Evolutionary conservation across 2,888 invertebrate species (phyloP).

Genomic region (Bugula neritina): DNA sequence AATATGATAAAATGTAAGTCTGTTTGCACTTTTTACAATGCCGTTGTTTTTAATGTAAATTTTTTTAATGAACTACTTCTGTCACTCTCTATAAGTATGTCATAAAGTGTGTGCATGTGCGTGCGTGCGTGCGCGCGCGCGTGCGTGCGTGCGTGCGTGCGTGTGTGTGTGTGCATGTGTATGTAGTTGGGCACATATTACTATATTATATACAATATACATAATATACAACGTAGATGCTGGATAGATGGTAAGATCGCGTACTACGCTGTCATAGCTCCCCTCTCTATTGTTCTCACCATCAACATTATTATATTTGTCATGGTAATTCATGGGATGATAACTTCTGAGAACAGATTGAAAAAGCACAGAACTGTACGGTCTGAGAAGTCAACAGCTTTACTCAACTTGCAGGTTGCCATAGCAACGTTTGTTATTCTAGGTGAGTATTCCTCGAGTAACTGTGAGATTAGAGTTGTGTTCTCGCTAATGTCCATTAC

Average conservation of each 20-base stretch:
- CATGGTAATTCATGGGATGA: constrained; percentile 42
- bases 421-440: constrained; percentile 47
- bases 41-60: too few species aligned
- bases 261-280: constrained; percentile 45
- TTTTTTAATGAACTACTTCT: too few species aligned
- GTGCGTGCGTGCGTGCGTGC: neutral
- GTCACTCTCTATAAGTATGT: too few species aligned
- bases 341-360: constrained; percentile 47
- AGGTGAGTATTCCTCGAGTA: constrained; percentile 35
- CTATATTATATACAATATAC: neutral
- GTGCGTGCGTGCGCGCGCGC: neutral
- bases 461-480: too few species aligned
- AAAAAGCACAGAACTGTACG: constrained; percentile 53
- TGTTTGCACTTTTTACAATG: too few species aligned
- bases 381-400: constrained; percentile 46
- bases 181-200: neutral
- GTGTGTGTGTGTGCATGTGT: neutral
- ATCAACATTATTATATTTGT: constrained; percentile 40
- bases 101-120: neutral
- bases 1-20: constrained; percentile 41
- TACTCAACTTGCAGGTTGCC: constrained; percentile 47
- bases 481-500: too few species aligned
- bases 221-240: constrained; percentile 46
- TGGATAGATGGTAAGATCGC: constrained; percentile 45
- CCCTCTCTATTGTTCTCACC: constrained; percentile 41